A percentile compares a stretch with the other conserved stretches of the same genome.
Conservation (phyloP, 1,140 invertebrate genomes). For the fruit fly (Drosophila melanogaster) region Release_6_plus_ISO1_MT NT_037436.4:4135001-4135500, state of each 20-base stretch:
- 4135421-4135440: constrained; percentile 98
- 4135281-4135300: constrained; percentile 98
- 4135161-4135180: constrained; percentile 92
- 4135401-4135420: constrained; percentile 95
- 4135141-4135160: constrained; percentile 95
- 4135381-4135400: constrained; percentile 90
- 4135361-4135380: constrained; percentile 86
- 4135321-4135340: constrained; percentile 98
- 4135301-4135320: constrained; percentile 99
- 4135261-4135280: constrained; percentile 98
- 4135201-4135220: constrained; percentile 97
- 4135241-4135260: constrained; percentile 96
- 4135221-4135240: constrained; percentile 99
- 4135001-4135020: constrained; percentile 95
- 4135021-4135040: constrained; percentile 98
- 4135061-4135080: constrained; percentile 92
- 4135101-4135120: constrained; percentile 97
- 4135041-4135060: constrained; percentile 94
- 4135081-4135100: constrained; percentile 98
- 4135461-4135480: constrained; percentile 99
- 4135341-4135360: constrained; percentile 96
- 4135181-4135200: constrained; percentile 95
- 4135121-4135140: constrained; percentile 97
- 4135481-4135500: constrained; percentile 98
- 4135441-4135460: constrained; percentile 99